Conservation (phyloP, 1,140 invertebrate species). For the Myzus persicae region DNA sequence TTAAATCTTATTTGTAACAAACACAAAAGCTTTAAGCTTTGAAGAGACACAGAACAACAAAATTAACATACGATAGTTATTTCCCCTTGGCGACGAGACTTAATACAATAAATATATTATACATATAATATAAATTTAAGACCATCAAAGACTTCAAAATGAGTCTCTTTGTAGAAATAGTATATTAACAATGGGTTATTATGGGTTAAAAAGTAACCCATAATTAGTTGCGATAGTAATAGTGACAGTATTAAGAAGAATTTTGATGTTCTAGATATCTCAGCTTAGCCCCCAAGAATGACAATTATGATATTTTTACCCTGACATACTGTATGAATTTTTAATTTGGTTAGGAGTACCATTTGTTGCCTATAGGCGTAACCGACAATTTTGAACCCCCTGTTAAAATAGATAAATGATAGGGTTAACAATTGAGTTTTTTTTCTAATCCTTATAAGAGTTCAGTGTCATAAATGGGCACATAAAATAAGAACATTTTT, state of each 20-base stretch:
- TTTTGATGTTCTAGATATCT: constrained; percentile 1
- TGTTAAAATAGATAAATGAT: neutral
- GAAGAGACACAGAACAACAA: neutral
- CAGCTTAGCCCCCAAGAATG: neutral
- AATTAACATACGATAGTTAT: neutral
- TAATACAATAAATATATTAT: neutral
- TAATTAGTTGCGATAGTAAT: neutral
- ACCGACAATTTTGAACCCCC: constrained; percentile 37
- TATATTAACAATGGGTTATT: neutral
- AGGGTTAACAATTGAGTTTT: neutral
- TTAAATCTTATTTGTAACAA: neutral
- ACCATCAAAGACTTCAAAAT: neutral
- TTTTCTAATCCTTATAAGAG: neutral
- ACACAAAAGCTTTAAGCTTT: neutral
- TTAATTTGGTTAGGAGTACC: constrained; percentile 35
- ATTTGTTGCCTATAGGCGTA: constrained; percentile 19
- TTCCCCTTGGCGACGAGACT: neutral
- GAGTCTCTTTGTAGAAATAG: neutral
- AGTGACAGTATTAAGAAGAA: neutral
- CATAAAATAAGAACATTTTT: constrained; percentile 56
- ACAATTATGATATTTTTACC: neutral
- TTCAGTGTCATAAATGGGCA: constrained; percentile 48
- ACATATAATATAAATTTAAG: neutral
- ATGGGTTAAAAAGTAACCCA: neutral
- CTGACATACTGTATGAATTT: neutral